Conservation (phyloP, 37 sponge, comb jelly and placozoan genomes). For the Aplysina aerophoba region DNA sequence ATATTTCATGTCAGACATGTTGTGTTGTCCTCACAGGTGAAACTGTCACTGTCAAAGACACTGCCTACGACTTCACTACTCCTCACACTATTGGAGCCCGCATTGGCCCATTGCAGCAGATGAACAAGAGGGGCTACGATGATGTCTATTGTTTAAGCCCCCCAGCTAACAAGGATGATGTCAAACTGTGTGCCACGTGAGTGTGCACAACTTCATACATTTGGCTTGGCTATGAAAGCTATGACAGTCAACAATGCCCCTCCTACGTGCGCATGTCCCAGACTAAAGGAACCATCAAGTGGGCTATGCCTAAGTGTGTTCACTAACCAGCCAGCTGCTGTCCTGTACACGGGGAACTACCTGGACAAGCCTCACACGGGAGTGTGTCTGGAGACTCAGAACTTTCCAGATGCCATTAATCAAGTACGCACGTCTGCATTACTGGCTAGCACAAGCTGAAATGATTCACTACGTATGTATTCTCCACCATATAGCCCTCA, state of each 20-base stretch:
- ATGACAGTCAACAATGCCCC: no score
- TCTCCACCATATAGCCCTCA: not conserved
- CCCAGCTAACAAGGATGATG: not conserved
- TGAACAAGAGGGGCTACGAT: slow-evolving; percentile 80
- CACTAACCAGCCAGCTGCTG: slow-evolving; percentile 90
- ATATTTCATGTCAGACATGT: no score
- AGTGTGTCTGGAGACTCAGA: slow-evolving; percentile 93
- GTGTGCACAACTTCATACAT: no score
- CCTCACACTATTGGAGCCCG: slow-evolving; percentile 71
- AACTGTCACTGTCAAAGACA: slow-evolving; percentile 66
- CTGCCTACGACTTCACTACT: slow-evolving; percentile 74
- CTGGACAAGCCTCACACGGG: slow-evolving; percentile 70
- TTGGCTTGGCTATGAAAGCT: no score
- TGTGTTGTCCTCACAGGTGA: slow-evolving; percentile 50
- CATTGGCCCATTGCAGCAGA: slow-evolving; percentile 38
- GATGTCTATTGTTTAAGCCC: slow-evolving; percentile 60
- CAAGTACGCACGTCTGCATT: slow-evolving; percentile 26
- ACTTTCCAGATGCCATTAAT: slow-evolving; percentile 91
- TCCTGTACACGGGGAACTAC: slow-evolving; percentile 91
- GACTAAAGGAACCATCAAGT: slow-evolving; percentile 51
- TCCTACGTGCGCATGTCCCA: slow-evolving; percentile 18
- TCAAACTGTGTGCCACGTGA: no score
- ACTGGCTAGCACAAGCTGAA: no score
- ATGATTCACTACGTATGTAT: not conserved
- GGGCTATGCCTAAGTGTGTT: slow-evolving; percentile 52